These are phyloP conservation scores for Andricus grossulariae DNA, from an alignment of 1,140 invertebrate genomes.

Conservation along the genomic window DNA sequence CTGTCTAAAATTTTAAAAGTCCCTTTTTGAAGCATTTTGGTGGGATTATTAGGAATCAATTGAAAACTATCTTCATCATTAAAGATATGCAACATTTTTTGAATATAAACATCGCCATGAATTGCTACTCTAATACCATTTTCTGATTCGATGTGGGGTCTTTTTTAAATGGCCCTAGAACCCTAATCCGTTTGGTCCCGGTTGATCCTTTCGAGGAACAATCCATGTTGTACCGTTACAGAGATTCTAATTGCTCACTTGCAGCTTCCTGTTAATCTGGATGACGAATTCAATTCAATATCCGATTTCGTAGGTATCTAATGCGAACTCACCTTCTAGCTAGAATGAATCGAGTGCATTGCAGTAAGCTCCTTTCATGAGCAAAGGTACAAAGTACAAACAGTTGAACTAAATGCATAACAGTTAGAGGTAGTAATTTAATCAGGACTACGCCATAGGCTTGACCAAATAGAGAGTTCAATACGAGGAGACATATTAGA, in stretches of 20 bases:
- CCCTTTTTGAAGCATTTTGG: too few relatives aligned
- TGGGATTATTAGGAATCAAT: too few relatives aligned
- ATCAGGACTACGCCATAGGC: conserved; percentile 58
- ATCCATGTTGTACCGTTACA: too few relatives aligned
- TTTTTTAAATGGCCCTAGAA: too few relatives aligned
- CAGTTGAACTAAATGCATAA: conserved; percentile 51
- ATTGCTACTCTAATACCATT: too few relatives aligned
- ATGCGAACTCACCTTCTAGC: neutral
- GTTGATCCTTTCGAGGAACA: too few relatives aligned
- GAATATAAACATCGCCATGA: too few relatives aligned
- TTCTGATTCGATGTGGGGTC: too few relatives aligned
- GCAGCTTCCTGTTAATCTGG: neutral
- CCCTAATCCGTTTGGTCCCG: too few relatives aligned
- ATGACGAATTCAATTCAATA: conserved; percentile 25
- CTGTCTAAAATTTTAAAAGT: too few relatives aligned
- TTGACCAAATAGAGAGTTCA: conserved; percentile 61
- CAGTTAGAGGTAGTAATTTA: conserved; percentile 60
- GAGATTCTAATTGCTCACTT: neutral
- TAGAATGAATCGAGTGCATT: conserved; percentile 1
- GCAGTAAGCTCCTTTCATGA: conserved; percentile 9
- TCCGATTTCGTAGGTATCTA: neutral
- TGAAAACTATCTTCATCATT: too few relatives aligned
- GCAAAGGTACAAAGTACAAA: conserved; percentile 8
- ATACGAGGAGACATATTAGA: conserved; percentile 73
- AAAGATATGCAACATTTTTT: too few relatives aligned